Evolutionary conservation across 1,140 invertebrate species (phyloP).

Genomic region (Sminthurinus signatus): DNA sequence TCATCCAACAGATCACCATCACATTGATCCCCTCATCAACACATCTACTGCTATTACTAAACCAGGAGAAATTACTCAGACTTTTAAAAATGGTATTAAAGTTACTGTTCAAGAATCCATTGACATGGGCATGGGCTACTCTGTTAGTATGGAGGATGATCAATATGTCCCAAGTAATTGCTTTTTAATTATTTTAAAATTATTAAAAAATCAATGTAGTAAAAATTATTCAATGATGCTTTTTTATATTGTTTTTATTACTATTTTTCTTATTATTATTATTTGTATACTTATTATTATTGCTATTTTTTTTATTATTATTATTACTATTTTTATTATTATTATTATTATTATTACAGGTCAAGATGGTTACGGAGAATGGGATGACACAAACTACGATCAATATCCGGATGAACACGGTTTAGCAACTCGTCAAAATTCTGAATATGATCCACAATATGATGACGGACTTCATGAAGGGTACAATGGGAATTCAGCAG

Average conservation of each 20-base stretch:
- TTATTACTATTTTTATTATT: too few species aligned
- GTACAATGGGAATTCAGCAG: not conserved
- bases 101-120: conserved; percentile 18
- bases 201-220: not conserved
- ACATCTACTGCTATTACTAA: too few species aligned
- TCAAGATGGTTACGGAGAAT: conserved; percentile 11
- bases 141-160: conserved; percentile 12
- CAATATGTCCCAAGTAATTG: not conserved
- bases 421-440: conserved; percentile 15
- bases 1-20: not conserved
- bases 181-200: not conserved
- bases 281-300: too few species aligned
- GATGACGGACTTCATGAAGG: conserved; percentile 18
- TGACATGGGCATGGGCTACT: conserved; percentile 24
- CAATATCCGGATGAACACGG: not conserved
- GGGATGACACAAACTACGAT: conserved; percentile 24
- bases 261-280: too few species aligned
- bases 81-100: conserved; percentile 7
- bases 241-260: too few species aligned
- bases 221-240: too few species aligned
- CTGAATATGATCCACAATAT: conserved; percentile 30
- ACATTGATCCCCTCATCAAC: not conserved
- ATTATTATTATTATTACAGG: too few species aligned
- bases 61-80: not conserved
- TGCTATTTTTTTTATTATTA: too few species aligned